Evolutionary conservation across 2,888 invertebrate genomes (phyloP), one percentile per base, ranked within the genome.

Genomic region (Yponomeuta sedellus): DNA sequence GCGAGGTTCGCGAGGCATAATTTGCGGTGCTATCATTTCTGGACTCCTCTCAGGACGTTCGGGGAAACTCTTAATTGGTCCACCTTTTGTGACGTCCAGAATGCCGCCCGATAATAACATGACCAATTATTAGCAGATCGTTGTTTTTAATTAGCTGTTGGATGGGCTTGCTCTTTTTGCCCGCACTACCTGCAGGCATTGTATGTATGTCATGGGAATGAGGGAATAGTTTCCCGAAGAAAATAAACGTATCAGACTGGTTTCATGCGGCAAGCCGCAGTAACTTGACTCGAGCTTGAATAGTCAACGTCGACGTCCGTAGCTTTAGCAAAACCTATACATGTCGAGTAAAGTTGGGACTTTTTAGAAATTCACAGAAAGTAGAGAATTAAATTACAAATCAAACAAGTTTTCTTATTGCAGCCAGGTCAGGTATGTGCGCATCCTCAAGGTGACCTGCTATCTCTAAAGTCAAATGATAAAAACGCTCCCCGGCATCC

Each of bases 31-130:
- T 88, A 87, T 88, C 88, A 86, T 88, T 52, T 86, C 85, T 88
- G 83, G 80, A 84, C 85, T 85, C 82, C 85, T 85, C 72, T 80
- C 82, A 78, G 84, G 83, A 85, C 83, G 85, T 91, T 90, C 90
- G 86, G 83, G 86, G 88, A 90, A 91, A 89, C 80, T 88, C 81
- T 89, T 91, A 90, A 91, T 90, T 91, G 89, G 89, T 85, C 78
- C 83, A 85, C 84, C 85, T 86, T 88, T 88, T 88, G 88, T 86
- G 84, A 86, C 82, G 82, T 83, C 75, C 82, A 83, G 84, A 86
- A 85, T 77, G 83, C 88, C 88, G 89, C 86, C 81, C 79, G 83
- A 86, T 88, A 88, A 85, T 89, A 87, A 86, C 82, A 81, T 75
- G 74, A 73, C 75, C 82, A 82, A 87, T 88, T 87, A 87, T 88